Evolutionary conservation across 2,797 vertebrate species (phyloP).

Genomic region (Brachyrhaphis roseni): DNA sequence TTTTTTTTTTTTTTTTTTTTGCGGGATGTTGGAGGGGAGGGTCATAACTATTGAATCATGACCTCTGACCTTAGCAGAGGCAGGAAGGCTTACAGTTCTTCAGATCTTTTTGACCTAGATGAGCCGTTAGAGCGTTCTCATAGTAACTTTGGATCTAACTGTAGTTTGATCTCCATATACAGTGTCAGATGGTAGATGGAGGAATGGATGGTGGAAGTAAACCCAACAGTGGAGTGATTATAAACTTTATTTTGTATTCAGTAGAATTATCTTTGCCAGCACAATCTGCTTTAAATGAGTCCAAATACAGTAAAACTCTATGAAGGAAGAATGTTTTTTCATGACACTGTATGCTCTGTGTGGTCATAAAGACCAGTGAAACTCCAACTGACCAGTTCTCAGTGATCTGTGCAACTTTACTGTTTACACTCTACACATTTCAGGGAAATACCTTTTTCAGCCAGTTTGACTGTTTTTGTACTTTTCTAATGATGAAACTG

Average conservation of each 20-base stretch:
- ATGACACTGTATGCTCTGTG: neutral
- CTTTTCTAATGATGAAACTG: slow-evolving; percentile 42
- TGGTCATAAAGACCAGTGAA: neutral
- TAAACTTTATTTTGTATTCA: neutral
- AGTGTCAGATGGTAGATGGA: too few relatives aligned
- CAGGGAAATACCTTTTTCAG: slow-evolving; percentile 38
- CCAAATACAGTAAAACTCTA: neutral
- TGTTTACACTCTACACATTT: slow-evolving; percentile 53
- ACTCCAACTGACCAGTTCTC: neutral
- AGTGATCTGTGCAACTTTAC: neutral
- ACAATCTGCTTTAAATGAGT: neutral
- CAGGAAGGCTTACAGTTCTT: too few relatives aligned
- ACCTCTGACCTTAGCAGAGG: too few relatives aligned
- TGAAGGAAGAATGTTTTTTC: neutral
- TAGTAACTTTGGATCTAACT: too few relatives aligned
- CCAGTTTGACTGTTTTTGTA: slow-evolving; percentile 1
- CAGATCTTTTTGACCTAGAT: too few relatives aligned
- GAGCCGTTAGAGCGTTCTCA: too few relatives aligned
- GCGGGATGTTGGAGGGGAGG: too few relatives aligned
- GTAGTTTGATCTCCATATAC: too few relatives aligned
- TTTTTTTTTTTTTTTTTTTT: neutral
- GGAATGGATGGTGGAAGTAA: neutral
- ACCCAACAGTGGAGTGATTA: neutral
- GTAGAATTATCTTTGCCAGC: neutral
- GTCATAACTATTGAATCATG: too few relatives aligned